Conservation (phyloP, 2,888 invertebrate species). For the Pyrrhosoma nymphula region DNA sequence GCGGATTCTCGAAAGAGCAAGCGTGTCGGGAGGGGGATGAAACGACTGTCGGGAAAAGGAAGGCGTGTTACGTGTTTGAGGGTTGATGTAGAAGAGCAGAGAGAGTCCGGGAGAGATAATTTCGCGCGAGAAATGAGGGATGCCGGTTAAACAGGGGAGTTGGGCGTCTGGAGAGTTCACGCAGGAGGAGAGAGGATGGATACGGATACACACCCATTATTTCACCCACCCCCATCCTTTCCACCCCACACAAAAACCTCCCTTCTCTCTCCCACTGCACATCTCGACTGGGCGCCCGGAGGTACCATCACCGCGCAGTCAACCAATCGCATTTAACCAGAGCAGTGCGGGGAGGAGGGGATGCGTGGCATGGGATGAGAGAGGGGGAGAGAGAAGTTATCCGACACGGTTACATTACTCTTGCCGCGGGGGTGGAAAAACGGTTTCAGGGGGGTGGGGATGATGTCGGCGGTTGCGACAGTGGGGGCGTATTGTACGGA, state of each 20-base stretch:
- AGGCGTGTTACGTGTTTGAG: background rate
- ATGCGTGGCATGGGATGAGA: background rate
- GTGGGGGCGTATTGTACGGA: slow-evolving; percentile 31
- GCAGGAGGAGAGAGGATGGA: background rate
- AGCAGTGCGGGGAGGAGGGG: background rate
- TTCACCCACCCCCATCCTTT: background rate
- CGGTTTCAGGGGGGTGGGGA: background rate
- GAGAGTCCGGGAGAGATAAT: background rate
- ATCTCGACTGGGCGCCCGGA: slow-evolving; percentile 48
- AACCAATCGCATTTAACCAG: slow-evolving; percentile 50
- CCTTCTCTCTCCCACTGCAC: background rate
- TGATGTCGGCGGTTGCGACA: background rate
- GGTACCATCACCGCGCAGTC: slow-evolving; percentile 49
- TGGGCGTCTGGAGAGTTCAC: background rate
- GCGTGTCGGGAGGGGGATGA: background rate
- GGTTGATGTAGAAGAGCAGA: too few species aligned
- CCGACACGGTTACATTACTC: slow-evolving; percentile 29
- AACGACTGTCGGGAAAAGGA: background rate
- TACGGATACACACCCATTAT: background rate
- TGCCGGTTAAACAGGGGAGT: slow-evolving; percentile 18
- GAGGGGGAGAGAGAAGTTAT: background rate
- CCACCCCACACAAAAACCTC: background rate
- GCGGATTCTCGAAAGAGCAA: background rate
- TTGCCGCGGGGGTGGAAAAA: background rate
- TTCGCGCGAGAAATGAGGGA: slow-evolving; percentile 24